phyloP scores from a whole-genome alignment of 2,113 vertebrate species.

The Pipra filicauda region DNA sequence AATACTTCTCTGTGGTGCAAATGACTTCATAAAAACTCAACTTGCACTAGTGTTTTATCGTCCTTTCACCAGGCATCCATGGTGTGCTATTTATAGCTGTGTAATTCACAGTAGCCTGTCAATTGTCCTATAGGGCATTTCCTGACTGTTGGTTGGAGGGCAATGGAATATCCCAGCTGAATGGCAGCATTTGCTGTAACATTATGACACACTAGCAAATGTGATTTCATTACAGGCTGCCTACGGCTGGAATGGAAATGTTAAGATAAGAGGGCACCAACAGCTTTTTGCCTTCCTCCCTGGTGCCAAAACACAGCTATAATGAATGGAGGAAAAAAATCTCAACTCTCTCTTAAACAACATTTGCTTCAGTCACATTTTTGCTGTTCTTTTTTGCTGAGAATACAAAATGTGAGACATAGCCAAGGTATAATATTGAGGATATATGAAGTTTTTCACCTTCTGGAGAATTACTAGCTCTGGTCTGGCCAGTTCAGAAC shows the following conservation, averaged over 20 bases:
- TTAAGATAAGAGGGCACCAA: slow-evolving; percentile 6
- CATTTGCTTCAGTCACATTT: background rate
- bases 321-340: background rate
- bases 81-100: slow-evolving; percentile 50
- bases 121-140: slow-evolving; percentile 1
- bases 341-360: background rate
- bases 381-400: background rate
- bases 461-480: background rate
- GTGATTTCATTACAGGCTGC: slow-evolving; percentile 6
- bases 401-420: background rate
- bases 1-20: slow-evolving; percentile 33
- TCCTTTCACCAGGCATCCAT: slow-evolving; percentile 40
- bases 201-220: slow-evolving; percentile 9
- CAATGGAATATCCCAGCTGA: slow-evolving; percentile 5
- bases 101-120: slow-evolving; percentile 50
- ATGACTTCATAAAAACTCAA: slow-evolving; percentile 25
- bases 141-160: slow-evolving; percentile 33
- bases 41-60: slow-evolving; percentile 33
- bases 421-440: background rate
- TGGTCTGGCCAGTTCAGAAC: background rate
- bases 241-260: background rate
- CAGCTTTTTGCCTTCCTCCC: background rate
- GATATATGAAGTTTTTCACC: background rate
- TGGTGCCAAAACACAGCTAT: slow-evolving; percentile 2
- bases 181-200: slow-evolving; percentile 18